These are phyloP conservation scores for Denticeps clupeoides DNA, from an alignment of 2,797 vertebrate genomes.

Conservation along the genomic window DNA sequence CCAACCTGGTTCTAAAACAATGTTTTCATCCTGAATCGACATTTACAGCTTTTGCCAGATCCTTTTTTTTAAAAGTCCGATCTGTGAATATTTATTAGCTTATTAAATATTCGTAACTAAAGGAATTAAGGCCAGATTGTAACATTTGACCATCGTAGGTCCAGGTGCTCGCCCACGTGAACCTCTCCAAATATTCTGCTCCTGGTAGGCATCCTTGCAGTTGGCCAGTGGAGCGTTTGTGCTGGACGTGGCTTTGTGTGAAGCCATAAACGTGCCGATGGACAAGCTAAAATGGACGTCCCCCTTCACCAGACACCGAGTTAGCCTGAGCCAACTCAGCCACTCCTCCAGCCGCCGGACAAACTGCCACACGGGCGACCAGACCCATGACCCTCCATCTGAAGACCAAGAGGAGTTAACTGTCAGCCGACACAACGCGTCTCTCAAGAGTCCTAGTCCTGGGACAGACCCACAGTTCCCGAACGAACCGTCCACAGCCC, in stretches of 20 bases:
- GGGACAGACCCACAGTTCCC: conserved; percentile 30
- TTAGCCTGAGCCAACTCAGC: conserved; percentile 60
- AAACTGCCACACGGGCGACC: conserved; percentile 31
- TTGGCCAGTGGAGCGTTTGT: conserved; percentile 81
- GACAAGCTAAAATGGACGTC: conserved; percentile 93
- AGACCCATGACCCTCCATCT: not conserved
- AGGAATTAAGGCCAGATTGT: too few species aligned
- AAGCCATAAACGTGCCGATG: conserved; percentile 74
- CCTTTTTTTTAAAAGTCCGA: too few species aligned
- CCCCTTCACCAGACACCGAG: conserved; percentile 78
- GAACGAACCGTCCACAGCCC: conserved; percentile 13
- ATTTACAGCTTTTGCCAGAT: too few species aligned
- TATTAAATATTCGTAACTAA: too few species aligned
- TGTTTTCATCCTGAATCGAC: too few species aligned
- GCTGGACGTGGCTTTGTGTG: conserved; percentile 69
- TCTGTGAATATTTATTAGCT: too few species aligned
- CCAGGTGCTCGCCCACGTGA: too few species aligned
- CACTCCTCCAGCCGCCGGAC: conserved; percentile 41
- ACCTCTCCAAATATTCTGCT: too few species aligned
- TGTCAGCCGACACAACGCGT: conserved; percentile 18
- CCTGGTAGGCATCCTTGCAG: conserved; percentile 74
- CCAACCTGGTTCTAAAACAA: too few species aligned
- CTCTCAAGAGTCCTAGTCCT: conserved; percentile 19
- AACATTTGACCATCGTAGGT: too few species aligned
- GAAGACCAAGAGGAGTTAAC: conserved; percentile 27